Base-by-base conservation (phyloP, 30 jellyfish, hydroid and myxozoan genomes). In the Haliclystus octoradiatus region DNA sequence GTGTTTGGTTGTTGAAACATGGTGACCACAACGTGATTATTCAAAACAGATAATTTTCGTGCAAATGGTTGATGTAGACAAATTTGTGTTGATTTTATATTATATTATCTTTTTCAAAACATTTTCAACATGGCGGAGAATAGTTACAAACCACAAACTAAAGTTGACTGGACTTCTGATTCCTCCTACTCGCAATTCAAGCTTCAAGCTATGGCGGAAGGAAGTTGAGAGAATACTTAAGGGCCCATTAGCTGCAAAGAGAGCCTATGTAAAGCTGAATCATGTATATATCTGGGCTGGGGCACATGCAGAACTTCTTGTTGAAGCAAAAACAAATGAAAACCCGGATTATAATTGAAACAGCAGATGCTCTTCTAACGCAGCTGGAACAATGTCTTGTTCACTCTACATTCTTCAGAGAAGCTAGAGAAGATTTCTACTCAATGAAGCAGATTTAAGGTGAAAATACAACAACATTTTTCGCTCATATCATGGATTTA, bases 391-490 rank as follows among this genome's bases (percentile, higher is more conserved):
- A 9, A 19, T 40, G 57, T 40, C 57, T 40, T 19, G 19, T 19
- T 9, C 57, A 40, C 57, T 40, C 65, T 15, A 27, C 72, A 66
- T 3, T 2, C 28, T 3, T 3, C 2, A 22, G 70, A 5, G 78
- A 68, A 71, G 78, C 49, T 2, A 4, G 78, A n/a, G 75, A 68
- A 68, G 76, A 34, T 23, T 68, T 68, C 70, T 34, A 68, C 46
- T 33, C 34, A 25, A 40, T 40, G 14, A 40, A 13, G 75, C 69
- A 68, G 62, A 68, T 40, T 22, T 3, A 35, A 68, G 70, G 70
- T 28, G 70, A 68, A 50, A 49, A 25, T 40, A 40, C 69, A 28
- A 68, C 76, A 32, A 68, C 78, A 22, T 68, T 40, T 47, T 68
- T 26, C 30, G 26, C 63, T 47, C 47, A 71, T 23, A 68, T 40